Evolutionary conservation across 2,888 invertebrate genomes (phyloP), one percentile per base, ranked within the genome.

Genomic region (Trichopria drosophilae): DNA sequence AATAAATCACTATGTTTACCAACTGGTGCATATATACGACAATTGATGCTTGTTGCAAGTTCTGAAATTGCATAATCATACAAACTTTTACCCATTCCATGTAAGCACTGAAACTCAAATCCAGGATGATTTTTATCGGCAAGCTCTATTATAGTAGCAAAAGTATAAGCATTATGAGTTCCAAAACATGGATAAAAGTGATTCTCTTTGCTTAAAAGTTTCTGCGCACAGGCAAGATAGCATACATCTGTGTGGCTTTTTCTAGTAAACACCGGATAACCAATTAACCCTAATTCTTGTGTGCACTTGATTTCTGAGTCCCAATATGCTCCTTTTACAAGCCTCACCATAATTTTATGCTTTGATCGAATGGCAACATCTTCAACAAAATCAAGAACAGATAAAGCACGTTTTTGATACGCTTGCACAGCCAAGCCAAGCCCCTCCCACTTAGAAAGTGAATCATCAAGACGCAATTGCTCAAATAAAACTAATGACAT

Each of bases 261-360:
- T 41, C 19, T 41, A 29, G 42, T 42, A 42, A 42, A 42, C 32
- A 42, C 31, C 16, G 42, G 19, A 24, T 42, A 42, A 20, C 32
- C 42, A 20, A 22, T 42, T 31, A 42, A 20, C 22, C 42, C 42
- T 19, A 31, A 32, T 32, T 34, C 34, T 43, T 43, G 43, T 26
- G 43, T 23, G 26, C 24, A 16, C 24, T 43, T 43, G 22, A 43
- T 43, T 43, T 43, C 43, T 22, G 34, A 36, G 22, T 44, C 44
- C 44, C 44, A 44, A 36, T 44, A 44, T 26, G 44, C 44, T 20
- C 44, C 44, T 37, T 46, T 46, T 37, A 46, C 37, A 37, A 46
- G 37, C 18, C 46, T 37, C 29, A 46, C 31, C 46, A 43, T 43
- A 22, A 43, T 22, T 20, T 23, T 20, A 23, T 43, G 32, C 23